Base-by-base conservation (phyloP, 92 coral and sea anemone genomes). In the Palythoa grandiflora region DNA sequence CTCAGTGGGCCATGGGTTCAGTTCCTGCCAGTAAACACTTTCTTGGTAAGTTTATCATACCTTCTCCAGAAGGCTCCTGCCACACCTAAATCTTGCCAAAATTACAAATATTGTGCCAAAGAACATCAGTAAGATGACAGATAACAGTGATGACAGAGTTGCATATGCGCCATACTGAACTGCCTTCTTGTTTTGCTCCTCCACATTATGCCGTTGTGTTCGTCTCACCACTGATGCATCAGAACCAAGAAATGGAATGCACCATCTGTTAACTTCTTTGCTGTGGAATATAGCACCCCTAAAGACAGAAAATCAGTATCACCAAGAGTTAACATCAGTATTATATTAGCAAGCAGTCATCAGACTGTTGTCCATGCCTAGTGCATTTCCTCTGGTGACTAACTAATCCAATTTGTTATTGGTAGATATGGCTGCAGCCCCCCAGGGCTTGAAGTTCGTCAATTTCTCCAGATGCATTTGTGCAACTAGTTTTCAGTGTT, bases 221-320 rank as follows among this genome's bases (percentile, higher is more conserved):
- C 99, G 90, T 13, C 97, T 93, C 50, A 97, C 99, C 36, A 97
- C 98, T 6, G 98, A 95, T 1, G 93, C 92, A 89, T 97, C 99
- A 38, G 99, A 92, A 38, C 99, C 99, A 66, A 95, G 76, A 50
- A 97, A 97, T 0, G 99, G 99, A 60, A 95, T 91, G 70, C 97
- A 97, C 99, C 99, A 97, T 84, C 93, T 95, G 84, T 92, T 87
- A 37, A 95, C 90, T 63, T 91, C 92, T 50, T 88, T 89, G 48
- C 95, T 93, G 90, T 92, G 91, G 40, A 93, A 95, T 53, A 95
- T 91, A 19, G 92, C 72, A 65, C 97, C 88, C 77, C 99, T 95
- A 68, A 39, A 48, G 79, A 16, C 75, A 50, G 21, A 37, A 52
- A 70, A 63, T 28, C 1, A 20, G 20, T 17, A 21, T n/a, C 1